Base-by-base conservation (phyloP, 1,140 invertebrate species). In the Elymnias hypermnestra region DNA sequence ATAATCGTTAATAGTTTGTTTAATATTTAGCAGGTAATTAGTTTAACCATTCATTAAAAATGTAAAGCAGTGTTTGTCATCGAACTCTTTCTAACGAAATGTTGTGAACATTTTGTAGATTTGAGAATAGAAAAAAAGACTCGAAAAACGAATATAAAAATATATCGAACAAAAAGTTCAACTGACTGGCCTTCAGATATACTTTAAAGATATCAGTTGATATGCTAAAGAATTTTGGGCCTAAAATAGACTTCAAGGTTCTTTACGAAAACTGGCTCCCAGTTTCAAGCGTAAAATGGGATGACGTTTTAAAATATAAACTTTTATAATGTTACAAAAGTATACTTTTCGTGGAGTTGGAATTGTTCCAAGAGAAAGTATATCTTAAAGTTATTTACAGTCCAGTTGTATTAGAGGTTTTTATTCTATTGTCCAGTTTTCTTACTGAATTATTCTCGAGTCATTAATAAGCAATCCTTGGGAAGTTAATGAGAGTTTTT, bases 401-500 rank as follows among this genome's bases (percentile, higher is more conserved):
- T 13, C 13, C 10, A 29, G 26, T 12, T 29, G 10, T 13, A 12
- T 29, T 12, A 29, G 19, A 28, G 9, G 7, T 33, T 43, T 18
- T 10, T 43, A 28, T 31, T 21, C 35, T 33, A 14, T 35, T 22
- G 10, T 35, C 12, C 9, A 12, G 13, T 39, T 17, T 36, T 19
- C 36, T 13, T 46, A 28, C 10, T 22, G 17, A 31, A 35, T 43
- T 12, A 28, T 33, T 40, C 14, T 26, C 26, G n/a, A 13, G 13
- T 10, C 45, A 40, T 48, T 25, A 48, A 48, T 48, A 33, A 18
- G 26, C 38, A 33, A 22, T 38, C 28, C 35, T 35, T 18, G 26
- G 17, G 25, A 25, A 48, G 28, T 39, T 47, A 47, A 47, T 47
- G 44, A 47, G 44, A 17, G 36, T 21, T 39, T 45, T 46, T 39